Conservation (phyloP, 2,113 vertebrate genomes). For the Piliocolobus tephrosceles region DNA sequence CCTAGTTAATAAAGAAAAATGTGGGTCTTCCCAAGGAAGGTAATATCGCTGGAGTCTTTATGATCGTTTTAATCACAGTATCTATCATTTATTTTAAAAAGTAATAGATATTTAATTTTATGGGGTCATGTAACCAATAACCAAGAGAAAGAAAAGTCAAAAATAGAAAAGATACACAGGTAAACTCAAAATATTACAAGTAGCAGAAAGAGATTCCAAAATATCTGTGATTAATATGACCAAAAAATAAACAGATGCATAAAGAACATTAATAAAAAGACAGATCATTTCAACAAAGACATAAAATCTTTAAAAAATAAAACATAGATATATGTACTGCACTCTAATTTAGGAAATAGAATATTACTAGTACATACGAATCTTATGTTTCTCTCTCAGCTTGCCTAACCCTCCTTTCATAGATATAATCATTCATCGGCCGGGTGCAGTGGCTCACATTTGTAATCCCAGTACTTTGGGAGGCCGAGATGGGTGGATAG, state of each 20-base stretch:
- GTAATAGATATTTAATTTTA: neutral
- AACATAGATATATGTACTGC: neutral
- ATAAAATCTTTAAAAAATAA: neutral
- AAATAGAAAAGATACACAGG: neutral
- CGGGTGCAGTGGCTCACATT: too few relatives aligned
- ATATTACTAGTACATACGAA: neutral
- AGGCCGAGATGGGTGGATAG: too few relatives aligned
- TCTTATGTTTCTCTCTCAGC: neutral
- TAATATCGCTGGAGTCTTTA: neutral
- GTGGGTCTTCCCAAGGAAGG: neutral
- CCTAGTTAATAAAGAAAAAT: neutral
- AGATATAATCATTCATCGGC: neutral
- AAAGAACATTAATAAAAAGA: neutral
- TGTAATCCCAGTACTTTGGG: too few relatives aligned
- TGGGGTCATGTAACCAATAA: neutral
- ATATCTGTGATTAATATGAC: neutral
- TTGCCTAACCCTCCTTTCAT: neutral
- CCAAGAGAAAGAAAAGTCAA: neutral
- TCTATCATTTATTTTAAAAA: neutral
- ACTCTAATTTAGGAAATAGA: neutral
- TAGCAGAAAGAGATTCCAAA: neutral
- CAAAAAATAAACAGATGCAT: neutral
- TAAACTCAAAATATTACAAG: neutral
- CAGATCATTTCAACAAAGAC: neutral
- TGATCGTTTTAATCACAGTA: neutral